A percentile compares a stretch with the other conserved stretches of the same genome.
These are phyloP conservation scores for Solen grandis DNA, from an alignment of 1,140 invertebrate genomes.

Conservation along the genomic window DNA sequence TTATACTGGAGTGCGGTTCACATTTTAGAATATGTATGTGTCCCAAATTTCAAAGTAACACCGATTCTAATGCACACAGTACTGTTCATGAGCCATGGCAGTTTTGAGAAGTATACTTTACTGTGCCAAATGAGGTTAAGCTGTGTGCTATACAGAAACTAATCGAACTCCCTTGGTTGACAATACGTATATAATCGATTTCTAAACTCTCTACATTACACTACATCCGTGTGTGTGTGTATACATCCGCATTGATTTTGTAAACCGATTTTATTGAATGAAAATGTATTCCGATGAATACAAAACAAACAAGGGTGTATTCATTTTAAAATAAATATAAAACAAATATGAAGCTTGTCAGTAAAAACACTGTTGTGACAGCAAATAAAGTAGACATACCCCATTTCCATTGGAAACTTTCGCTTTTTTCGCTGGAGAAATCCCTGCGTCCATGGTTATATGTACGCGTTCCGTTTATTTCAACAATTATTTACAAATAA, in stretches of 20 bases:
- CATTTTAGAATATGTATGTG: no score
- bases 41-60: no score
- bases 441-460: constrained; percentile 42
- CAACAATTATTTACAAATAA: neutral
- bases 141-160: no score
- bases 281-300: neutral
- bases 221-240: neutral
- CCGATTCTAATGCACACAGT: no score
- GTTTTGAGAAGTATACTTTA: no score
- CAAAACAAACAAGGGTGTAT: neutral
- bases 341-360: neutral
- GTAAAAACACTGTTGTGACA: constrained; percentile 5
- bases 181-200: no score
- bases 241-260: neutral
- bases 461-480: neutral
- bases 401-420: constrained; percentile 26
- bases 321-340: neutral
- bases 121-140: no score
- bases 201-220: no score
- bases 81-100: no score
- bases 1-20: no score
- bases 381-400: constrained; percentile 12
- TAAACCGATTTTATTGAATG: neutral
- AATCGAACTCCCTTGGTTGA: no score
- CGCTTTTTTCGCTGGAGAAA: constrained; percentile 50